Percentiles rank a stretch among this genome's conserved stretches.
Evolutionary conservation across 2,888 invertebrate genomes (phyloP).

Genomic region (Cenopis cana): DNA sequence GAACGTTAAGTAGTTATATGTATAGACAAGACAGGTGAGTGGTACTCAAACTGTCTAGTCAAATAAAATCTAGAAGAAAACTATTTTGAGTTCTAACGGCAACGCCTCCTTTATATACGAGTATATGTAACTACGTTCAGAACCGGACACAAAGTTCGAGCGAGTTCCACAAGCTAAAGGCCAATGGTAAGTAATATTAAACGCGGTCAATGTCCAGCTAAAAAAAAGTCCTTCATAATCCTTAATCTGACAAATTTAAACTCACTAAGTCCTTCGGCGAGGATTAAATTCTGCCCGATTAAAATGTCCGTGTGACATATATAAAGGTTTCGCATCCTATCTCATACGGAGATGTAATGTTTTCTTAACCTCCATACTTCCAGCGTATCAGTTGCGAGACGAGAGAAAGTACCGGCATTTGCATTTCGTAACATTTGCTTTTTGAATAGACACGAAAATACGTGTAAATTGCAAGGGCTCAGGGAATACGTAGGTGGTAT

Average conservation of each 20-base stretch:
- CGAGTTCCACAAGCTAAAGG: background rate
- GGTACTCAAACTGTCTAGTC: too few species aligned
- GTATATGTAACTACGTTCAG: too few species aligned
- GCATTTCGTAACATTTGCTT: conserved; percentile 73
- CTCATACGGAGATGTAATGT: conserved; percentile 70
- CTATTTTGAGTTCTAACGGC: too few species aligned
- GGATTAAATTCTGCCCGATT: conserved; percentile 10
- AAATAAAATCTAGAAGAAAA: too few species aligned
- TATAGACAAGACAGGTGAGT: background rate
- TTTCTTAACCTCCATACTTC: conserved; percentile 81
- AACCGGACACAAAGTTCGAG: too few species aligned
- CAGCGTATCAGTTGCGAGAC: conserved; percentile 72
- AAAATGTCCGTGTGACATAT: conserved; percentile 49
- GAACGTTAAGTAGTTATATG: conserved; percentile 8
- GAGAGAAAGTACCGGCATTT: conserved; percentile 73
- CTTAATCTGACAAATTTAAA: conserved; percentile 5
- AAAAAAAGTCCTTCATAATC: background rate
- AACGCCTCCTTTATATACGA: too few species aligned
- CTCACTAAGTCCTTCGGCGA: conserved; percentile 4
- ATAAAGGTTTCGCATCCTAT: conserved; percentile 62
- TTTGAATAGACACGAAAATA: conserved; percentile 70
- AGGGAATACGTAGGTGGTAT: background rate
- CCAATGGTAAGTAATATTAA: background rate
- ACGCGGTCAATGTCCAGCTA: background rate
- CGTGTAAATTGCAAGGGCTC: conserved; percentile 30